Conservation (phyloP, 2,888 invertebrate genomes). For the Vanessa cardui region DNA sequence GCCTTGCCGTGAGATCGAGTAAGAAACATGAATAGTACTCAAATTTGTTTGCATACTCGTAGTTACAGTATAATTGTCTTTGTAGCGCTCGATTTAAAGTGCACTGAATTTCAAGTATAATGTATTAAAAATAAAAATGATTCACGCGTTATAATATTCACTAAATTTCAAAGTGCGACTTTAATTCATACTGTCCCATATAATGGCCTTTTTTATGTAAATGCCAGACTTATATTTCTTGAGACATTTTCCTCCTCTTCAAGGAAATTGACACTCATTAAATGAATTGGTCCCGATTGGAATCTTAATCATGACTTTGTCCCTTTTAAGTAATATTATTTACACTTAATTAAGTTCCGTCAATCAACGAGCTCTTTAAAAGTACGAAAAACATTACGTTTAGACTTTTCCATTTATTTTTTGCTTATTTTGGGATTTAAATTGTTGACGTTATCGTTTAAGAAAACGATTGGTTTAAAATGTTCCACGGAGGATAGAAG, state of each 20-base stretch:
- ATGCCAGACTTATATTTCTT: neutral
- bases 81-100: no score
- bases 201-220: neutral
- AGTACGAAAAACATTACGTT: neutral
- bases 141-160: neutral
- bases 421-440: constrained; percentile 6
- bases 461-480: neutral
- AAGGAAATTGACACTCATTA: constrained; percentile 12
- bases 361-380: neutral
- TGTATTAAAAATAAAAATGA: neutral
- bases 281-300: constrained; percentile 12
- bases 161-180: neutral
- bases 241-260: neutral
- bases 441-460: neutral
- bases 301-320: constrained; percentile 13
- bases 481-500: no score
- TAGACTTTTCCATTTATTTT: neutral
- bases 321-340: constrained; percentile 15
- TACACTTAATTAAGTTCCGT: constrained; percentile 16
- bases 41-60: no score
- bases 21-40: no score
- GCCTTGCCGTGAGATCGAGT: no score
- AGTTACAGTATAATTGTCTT: no score
- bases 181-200: constrained; percentile 1
- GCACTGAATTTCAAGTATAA: no score